Base-by-base conservation (phyloP, 2,797 vertebrate genomes). In the Acridotheres tristis region DNA sequence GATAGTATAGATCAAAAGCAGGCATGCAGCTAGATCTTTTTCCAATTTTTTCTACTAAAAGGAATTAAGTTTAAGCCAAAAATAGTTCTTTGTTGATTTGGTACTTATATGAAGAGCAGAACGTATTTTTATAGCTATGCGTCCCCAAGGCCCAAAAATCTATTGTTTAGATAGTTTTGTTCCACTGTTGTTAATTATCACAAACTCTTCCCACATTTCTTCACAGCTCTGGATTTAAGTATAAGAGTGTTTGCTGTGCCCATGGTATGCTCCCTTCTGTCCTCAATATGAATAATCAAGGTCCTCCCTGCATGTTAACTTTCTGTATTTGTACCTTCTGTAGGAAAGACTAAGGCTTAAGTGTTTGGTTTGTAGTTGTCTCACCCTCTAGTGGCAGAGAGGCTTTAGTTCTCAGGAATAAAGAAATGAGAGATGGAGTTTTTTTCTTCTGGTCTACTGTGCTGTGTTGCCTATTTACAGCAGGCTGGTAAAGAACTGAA, bases 341-440 rank as follows among this genome's bases (percentile, higher is more conserved):
- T 38, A 27, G 34, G 32, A 84, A 65, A 32, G 36, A 50, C 26
- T n/a, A 20, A 50, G 22, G n/a, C 29, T 77, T 4, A 23, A 89
- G 42, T 27, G 23, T n/a, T 85, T 91, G 94, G 36, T 86, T 95
- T 93, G 93, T 85, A 96, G 89, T 55, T 91, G 91, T 93, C 88
- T 94, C 95, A 94, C 96, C 96, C 96, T 96, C 96, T 97, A 96
- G 96, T 91, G 96, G 95, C 85, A 96, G 89, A 97, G 77, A 93
- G 16, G 59, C 85, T 45, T 96, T 85, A 96, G 67, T 87, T 96
- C 96, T 94, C 67, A 45, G 14, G 7, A 38, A 63, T 40, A 42
- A 91, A 77, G 55, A 88, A 90, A 72, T 11, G 26, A 12, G 25
- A 75, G 23, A 47, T 2, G 36, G 3, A 38, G n/a, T 12, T 43